A percentile compares a stretch with the other conserved stretches of the same genome.
These are phyloP conservation scores for Porites evermanni DNA, from an alignment of 92 coral and sea anemone genomes.

Conservation along the genomic window DNA sequence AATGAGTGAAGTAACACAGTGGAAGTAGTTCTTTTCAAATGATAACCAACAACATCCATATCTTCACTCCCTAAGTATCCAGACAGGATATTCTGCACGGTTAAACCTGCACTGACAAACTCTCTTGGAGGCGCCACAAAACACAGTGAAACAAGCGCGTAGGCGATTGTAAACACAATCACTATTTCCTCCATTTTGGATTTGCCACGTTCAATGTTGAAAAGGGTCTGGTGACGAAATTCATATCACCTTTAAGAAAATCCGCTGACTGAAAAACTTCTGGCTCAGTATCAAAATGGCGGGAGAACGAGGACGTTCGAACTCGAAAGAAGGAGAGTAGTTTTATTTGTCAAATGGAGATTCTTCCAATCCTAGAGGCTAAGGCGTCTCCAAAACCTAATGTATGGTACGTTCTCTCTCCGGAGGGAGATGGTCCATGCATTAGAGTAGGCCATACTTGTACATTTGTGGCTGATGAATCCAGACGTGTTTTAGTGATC, in stretches of 20 bases:
- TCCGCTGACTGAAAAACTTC: neutral
- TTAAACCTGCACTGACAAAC: slow-evolving; percentile 94
- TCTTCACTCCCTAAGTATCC: slow-evolving; percentile 95
- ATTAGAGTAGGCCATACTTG: slow-evolving; percentile 94
- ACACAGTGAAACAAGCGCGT: slow-evolving; percentile 81
- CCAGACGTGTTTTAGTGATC: slow-evolving; percentile 68
- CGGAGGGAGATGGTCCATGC: slow-evolving; percentile 93
- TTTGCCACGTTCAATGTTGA: slow-evolving; percentile 25
- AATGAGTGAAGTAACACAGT: slow-evolving; percentile 85
- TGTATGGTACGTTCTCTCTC: slow-evolving; percentile 94
- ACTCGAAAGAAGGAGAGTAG: neutral
- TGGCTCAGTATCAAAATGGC: slow-evolving; percentile 60
- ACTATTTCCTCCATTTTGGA: slow-evolving; percentile 83
- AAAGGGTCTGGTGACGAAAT: slow-evolving; percentile 47
- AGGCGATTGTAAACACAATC: slow-evolving; percentile 76
- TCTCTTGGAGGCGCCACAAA: slow-evolving; percentile 96
- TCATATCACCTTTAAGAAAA: neutral
- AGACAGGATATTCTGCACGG: slow-evolving; percentile 93
- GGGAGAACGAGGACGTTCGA: slow-evolving; percentile 20
- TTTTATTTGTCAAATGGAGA: slow-evolving; percentile 70
- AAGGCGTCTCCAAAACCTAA: slow-evolving; percentile 73
- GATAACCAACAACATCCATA: slow-evolving; percentile 89
- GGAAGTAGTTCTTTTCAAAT: slow-evolving; percentile 83
- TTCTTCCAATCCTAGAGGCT: slow-evolving; percentile 89
- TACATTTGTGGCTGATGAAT: slow-evolving; percentile 43